Percentiles rank a stretch among this genome's conserved stretches.
phyloP scores from a whole-genome alignment of 2,797 vertebrate genomes.

The Prunella strophiata region DNA sequence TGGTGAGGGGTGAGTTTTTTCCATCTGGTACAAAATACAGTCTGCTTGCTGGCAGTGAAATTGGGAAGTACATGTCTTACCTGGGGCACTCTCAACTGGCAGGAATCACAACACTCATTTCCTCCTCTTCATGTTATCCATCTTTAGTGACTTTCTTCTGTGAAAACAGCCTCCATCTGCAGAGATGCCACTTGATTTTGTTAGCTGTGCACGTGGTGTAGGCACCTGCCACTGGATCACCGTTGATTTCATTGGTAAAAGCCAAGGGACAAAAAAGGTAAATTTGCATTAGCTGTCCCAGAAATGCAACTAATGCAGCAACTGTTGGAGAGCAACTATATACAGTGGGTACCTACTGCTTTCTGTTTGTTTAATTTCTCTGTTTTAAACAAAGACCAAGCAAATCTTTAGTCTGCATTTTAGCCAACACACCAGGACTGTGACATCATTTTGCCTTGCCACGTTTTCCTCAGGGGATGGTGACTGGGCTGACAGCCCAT shows the following conservation, averaged over 20 bases:
- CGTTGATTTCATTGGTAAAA: neutral
- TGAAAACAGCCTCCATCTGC: conserved; percentile 36
- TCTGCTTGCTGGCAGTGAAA: neutral
- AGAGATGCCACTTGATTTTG: conserved; percentile 5
- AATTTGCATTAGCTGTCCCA: neutral
- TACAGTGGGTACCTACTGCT: neutral
- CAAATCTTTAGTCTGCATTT: neutral
- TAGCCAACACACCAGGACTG: neutral
- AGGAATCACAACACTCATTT: conserved; percentile 6
- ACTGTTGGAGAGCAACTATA: neutral
- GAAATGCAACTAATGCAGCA: neutral
- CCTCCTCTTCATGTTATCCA: conserved; percentile 51
- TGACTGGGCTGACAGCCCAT: neutral
- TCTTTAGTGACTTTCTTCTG: conserved; percentile 54
- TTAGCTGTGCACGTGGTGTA: neutral
- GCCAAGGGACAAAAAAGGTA: neutral
- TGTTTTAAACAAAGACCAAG: neutral
- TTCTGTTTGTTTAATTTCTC: neutral
- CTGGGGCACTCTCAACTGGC: neutral
- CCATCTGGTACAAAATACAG: neutral
- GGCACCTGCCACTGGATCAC: neutral
- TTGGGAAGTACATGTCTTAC: neutral
- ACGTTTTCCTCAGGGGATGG: neutral
- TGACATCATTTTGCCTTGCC: neutral
- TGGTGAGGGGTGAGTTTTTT: neutral